Evolutionary conservation across 2,888 invertebrate species (phyloP), one percentile per base, ranked within the genome.

Genomic region (Seira ritae): DNA sequence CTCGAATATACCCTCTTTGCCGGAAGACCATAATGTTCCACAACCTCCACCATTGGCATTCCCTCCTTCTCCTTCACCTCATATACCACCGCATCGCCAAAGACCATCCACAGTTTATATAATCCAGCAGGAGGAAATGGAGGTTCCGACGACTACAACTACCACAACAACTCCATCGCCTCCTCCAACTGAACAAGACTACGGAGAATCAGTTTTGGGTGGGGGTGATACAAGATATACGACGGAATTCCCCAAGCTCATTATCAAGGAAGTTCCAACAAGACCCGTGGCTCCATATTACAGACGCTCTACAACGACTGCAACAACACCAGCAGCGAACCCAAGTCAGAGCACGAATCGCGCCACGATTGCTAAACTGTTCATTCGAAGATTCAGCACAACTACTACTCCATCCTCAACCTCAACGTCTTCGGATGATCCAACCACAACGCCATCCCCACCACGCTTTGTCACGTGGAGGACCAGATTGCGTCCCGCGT

Each of bases 81-180:
- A 88, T 69, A 60, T 81, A 46, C 84, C 86, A 20, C 85, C 86
- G 24, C 83, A 86, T 46, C 68, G 73, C 20, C 87, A 85, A 46
- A 78, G 87, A 19, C 88, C 88, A 15, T 85, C 85, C 15, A 88
- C 88, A 37, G 85, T 88, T 19, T 88, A 84, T 67, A 85, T 87
- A 37, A 86, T 88, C 22, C 85, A 86, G 23, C 87, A 88, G 55
- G 85, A 85, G 15, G 84, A 87, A 55, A 84, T 87, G 70, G 78
- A 84, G 1, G 79, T 86, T 0, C 83, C 73, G 1, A 74, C 83
- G 8, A 66, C 76, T 1, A 74, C 80, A 12, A 60, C 81, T 10
- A 80, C 82, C 42, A 46, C 83, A 10, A 67, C 84, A 0, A 60
- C 70, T 42, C 65, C 75, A 20, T 65, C 78, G 0, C 10, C 74